Conservation (phyloP, 2,888 invertebrate species). For the Agrenia bidenticulata region DNA sequence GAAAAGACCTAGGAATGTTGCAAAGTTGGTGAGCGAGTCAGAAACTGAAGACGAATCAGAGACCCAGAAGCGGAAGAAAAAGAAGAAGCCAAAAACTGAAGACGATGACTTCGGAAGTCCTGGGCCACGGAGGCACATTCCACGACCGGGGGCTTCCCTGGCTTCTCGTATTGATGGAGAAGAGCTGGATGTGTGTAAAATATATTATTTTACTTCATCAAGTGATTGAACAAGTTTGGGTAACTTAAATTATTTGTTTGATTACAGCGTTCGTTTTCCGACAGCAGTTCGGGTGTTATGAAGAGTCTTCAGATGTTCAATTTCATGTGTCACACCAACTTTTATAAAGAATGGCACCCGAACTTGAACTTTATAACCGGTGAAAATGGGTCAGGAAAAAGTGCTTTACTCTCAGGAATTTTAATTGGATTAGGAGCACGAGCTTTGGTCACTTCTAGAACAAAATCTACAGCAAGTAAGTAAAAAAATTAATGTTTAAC, state of each 20-base stretch:
- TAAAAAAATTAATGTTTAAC: conserved; percentile 1
- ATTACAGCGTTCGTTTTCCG: neutral
- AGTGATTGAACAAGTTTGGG: too few relatives aligned
- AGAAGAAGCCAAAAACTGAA: too few relatives aligned
- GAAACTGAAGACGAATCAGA: neutral
- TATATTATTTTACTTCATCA: too few relatives aligned
- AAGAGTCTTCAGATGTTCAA: conserved; percentile 31
- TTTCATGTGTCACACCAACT: conserved; percentile 39
- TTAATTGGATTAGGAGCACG: conserved; percentile 49
- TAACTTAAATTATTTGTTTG: too few relatives aligned
- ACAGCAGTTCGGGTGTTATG: conserved; percentile 27
- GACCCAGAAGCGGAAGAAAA: too few relatives aligned
- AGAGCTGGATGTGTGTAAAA: too few relatives aligned
- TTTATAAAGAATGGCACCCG: conserved; percentile 28
- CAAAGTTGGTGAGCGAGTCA: too few relatives aligned
- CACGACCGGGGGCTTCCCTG: too few relatives aligned
- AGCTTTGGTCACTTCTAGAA: conserved; percentile 44
- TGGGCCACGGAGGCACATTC: too few relatives aligned
- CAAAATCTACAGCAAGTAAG: conserved; percentile 33
- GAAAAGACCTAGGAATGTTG: too few relatives aligned
- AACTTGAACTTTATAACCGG: conserved; percentile 43
- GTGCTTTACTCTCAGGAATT: conserved; percentile 47
- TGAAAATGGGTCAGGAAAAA: conserved; percentile 52
- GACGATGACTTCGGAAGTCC: too few relatives aligned
- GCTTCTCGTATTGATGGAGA: too few relatives aligned